These are phyloP conservation scores for Meteorus sp. DNA, from an alignment of 1,140 invertebrate genomes.

Conservation along the genomic window DNA sequence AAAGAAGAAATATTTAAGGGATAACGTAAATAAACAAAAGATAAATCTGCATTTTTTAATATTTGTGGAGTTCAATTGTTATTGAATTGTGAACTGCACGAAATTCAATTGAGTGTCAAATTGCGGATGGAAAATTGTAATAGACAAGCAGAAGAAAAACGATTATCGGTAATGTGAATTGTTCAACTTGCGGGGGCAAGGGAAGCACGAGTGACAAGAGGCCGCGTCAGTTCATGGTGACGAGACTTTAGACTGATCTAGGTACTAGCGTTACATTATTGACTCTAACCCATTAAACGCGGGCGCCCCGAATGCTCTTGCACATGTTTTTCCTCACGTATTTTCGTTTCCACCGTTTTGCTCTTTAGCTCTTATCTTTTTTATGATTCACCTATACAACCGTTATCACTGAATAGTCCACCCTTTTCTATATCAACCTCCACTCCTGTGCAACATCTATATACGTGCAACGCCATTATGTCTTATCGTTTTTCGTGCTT, in stretches of 20 bases:
- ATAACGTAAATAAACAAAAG: conserved; percentile 26
- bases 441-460: too few relatives aligned
- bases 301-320: conserved; percentile 11
- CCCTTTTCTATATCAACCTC: neutral
- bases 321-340: neutral
- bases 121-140: conserved; percentile 30
- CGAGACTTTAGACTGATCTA: conserved; percentile 62
- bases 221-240: conserved; percentile 59
- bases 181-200: conserved; percentile 55
- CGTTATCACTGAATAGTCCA: neutral
- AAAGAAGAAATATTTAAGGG: conserved; percentile 29
- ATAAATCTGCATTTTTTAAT: conserved; percentile 5
- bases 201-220: conserved; percentile 48
- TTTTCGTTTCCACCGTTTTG: conserved; percentile 1
- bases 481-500: conserved; percentile 10
- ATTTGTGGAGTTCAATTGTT: conserved; percentile 29
- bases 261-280: conserved; percentile 58
- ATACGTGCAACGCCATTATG: too few relatives aligned
- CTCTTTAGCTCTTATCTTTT: neutral
- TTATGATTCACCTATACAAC: neutral
- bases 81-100: conserved; percentile 26
- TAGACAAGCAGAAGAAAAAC: conserved; percentile 28
- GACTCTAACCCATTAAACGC: conserved; percentile 23
- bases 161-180: conserved; percentile 17
- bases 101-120: conserved; percentile 25